phyloP scores from a whole-genome alignment of 2,797 vertebrate genomes.

The Esox masquinongy region DNA sequence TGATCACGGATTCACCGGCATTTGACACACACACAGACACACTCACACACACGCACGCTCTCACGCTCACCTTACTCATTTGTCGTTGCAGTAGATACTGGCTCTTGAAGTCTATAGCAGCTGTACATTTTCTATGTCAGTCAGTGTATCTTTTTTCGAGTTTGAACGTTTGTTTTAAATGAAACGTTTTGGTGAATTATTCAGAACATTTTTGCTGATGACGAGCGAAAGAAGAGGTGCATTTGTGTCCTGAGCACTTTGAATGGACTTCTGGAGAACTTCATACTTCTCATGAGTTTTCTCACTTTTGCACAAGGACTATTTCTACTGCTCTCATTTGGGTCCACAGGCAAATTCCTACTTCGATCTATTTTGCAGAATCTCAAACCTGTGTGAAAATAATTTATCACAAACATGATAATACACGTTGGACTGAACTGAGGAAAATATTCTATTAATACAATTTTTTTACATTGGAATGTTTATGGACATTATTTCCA shows the following conservation, averaged over 20 bases:
- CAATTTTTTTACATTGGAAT: constrained; percentile 17
- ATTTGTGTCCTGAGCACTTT: neutral
- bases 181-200: neutral
- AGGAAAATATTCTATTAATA: constrained; percentile 11
- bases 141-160: neutral
- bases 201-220: neutral
- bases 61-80: constrained; percentile 15
- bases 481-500: neutral
- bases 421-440: neutral
- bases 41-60: constrained; percentile 6
- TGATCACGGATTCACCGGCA: constrained; percentile 51
- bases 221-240: neutral
- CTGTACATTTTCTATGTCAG: neutral
- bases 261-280: neutral
- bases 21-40: constrained; percentile 31
- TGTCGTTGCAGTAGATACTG: constrained; percentile 13
- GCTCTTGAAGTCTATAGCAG: constrained; percentile 11
- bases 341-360: neutral
- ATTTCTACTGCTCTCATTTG: neutral
- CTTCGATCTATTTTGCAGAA: neutral
- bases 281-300: neutral
- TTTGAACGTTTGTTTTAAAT: neutral
- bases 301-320: neutral
- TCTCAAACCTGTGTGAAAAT: neutral
- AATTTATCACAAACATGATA: neutral